Conservation (phyloP, 2,113 vertebrate species). For the Thunnus thynnus region DNA sequence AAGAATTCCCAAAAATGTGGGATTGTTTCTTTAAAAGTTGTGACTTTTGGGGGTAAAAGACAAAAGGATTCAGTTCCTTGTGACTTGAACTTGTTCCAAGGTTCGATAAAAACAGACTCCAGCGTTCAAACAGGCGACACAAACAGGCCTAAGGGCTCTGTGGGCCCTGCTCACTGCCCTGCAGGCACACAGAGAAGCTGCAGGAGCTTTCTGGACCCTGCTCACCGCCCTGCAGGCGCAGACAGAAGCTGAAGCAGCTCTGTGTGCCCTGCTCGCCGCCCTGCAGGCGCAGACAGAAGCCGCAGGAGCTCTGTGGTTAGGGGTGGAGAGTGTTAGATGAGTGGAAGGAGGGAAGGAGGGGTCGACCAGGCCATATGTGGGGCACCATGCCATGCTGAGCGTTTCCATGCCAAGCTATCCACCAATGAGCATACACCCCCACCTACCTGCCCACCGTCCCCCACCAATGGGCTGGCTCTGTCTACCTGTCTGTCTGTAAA, state of each 20-base stretch:
- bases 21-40: neutral
- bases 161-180: neutral
- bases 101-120: neutral
- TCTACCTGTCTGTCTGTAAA: slow-evolving; percentile 87
- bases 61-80: neutral
- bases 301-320: slow-evolving; percentile 29
- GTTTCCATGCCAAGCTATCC: slow-evolving; percentile 80
- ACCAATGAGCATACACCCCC: slow-evolving; percentile 71
- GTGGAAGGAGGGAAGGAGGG: slow-evolving; percentile 19
- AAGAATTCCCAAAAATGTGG: no score
- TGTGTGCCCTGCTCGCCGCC: neutral
- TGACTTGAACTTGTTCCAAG: slow-evolving; percentile 16
- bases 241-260: neutral
- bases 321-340: slow-evolving; percentile 40
- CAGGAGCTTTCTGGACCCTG: neutral
- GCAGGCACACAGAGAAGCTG: neutral
- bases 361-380: no score
- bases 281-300: neutral
- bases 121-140: slow-evolving; percentile 28
- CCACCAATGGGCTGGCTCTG: slow-evolving; percentile 81
- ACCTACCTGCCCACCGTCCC: slow-evolving; percentile 87
- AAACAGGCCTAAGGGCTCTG: slow-evolving; percentile 6
- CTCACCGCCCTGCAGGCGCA: slow-evolving; percentile 1
- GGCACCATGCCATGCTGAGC: slow-evolving; percentile 83
- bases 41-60: neutral